phyloP scores from a whole-genome alignment of 1,140 invertebrate species.

The Patella vulgata region DNA sequence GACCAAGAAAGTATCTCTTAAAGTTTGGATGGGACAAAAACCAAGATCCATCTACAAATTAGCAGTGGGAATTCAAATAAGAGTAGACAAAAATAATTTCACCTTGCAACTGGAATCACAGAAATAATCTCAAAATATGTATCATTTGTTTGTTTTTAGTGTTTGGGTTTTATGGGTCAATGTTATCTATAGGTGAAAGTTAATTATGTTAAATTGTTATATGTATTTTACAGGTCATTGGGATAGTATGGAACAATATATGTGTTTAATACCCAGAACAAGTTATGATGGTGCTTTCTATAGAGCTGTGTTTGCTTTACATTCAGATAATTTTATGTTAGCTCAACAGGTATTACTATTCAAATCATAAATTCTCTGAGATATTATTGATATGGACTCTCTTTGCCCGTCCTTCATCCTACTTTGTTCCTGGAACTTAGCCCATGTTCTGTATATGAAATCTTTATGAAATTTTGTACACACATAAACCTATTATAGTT shows the following conservation, averaged over 20 bases:
- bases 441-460: background rate
- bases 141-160: background rate
- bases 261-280: slow-evolving; percentile 85
- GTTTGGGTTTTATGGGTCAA: background rate
- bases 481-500: no score
- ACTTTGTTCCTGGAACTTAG: background rate
- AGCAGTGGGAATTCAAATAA: no score
- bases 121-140: background rate
- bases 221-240: slow-evolving; percentile 71
- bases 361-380: no score
- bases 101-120: background rate
- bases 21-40: background rate
- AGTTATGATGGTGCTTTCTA: slow-evolving; percentile 96
- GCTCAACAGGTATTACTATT: slow-evolving; percentile 68
- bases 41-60: no score
- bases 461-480: background rate
- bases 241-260: slow-evolving; percentile 91
- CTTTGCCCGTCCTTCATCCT: no score
- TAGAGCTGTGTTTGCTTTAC: slow-evolving; percentile 91
- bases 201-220: slow-evolving; percentile 3
- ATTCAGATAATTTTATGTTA: slow-evolving; percentile 81
- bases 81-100: background rate
- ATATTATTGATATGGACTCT: slow-evolving; percentile 1
- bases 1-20: background rate
- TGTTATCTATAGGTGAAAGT: no score